These are phyloP conservation scores for Electrona antarctica DNA, from an alignment of 2,113 vertebrate genomes.

Conservation along the genomic window DNA sequence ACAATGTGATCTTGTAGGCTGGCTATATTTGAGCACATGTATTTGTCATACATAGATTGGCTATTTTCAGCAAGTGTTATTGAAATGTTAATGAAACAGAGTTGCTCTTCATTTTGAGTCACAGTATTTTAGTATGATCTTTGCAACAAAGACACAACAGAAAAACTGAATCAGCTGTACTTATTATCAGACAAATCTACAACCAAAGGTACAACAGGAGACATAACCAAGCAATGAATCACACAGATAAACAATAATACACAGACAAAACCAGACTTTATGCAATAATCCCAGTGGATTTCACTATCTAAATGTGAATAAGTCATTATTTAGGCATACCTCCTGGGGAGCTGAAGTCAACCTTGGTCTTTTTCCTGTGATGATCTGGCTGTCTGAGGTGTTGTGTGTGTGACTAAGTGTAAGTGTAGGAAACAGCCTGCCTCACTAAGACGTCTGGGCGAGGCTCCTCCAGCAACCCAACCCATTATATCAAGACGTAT, in stretches of 20 bases:
- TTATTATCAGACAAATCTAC: too few relatives aligned
- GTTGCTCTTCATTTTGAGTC: not conserved
- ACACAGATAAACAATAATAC: conserved; percentile 1
- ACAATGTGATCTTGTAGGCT: too few relatives aligned
- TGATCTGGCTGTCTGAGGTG: conserved; percentile 41
- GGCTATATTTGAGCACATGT: too few relatives aligned
- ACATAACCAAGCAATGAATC: conserved; percentile 12
- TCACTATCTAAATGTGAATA: conserved; percentile 4
- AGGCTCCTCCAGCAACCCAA: conserved; percentile 65
- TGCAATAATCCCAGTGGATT: not conserved
- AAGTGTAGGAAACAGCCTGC: conserved; percentile 40
- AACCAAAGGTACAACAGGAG: too few relatives aligned
- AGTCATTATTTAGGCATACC: conserved; percentile 31
- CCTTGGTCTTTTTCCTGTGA: conserved; percentile 17
- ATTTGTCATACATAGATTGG: too few relatives aligned
- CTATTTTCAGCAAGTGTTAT: too few relatives aligned
- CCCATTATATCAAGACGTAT: conserved; percentile 46
- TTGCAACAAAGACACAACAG: not conserved
- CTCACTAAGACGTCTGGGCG: conserved; percentile 65
- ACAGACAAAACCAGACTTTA: conserved; percentile 13
- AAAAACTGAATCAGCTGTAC: too few relatives aligned
- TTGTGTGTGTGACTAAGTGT: conserved; percentile 48
- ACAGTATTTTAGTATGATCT: not conserved
- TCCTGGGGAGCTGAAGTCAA: conserved; percentile 41
- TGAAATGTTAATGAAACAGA: too few relatives aligned